phyloP scores from a whole-genome alignment of 2,888 invertebrate species.

The Tenodera sinensis region DNA sequence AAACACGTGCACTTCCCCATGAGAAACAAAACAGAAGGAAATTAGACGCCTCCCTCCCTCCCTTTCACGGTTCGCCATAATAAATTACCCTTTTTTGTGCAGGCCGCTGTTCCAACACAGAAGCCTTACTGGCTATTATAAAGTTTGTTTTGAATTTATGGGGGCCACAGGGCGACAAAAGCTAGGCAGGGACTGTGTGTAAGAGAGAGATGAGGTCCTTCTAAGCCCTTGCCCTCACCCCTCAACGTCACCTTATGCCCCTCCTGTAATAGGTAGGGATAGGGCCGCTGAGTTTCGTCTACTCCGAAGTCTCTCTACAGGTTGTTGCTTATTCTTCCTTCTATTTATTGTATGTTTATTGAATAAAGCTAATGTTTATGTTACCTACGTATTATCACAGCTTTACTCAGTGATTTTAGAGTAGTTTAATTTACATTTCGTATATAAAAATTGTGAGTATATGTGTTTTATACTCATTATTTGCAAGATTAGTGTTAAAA shows the following conservation, averaged over 20 bases:
- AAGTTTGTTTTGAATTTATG: conserved; percentile 34
- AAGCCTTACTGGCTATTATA: conserved; percentile 30
- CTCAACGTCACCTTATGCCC: neutral
- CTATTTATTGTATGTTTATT: too few species aligned
- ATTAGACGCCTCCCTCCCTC: conserved; percentile 9
- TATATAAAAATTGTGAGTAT: too few species aligned
- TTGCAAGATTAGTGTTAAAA: too few species aligned
- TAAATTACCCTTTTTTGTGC: conserved; percentile 32
- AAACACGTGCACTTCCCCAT: neutral
- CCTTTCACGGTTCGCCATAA: conserved; percentile 18
- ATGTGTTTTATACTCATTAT: too few species aligned
- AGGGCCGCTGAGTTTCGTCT: neutral
- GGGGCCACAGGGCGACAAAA: conserved; percentile 27
- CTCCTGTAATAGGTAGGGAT: neutral
- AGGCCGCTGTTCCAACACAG: conserved; percentile 25
- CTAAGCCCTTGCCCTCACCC: neutral
- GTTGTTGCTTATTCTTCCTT: too few species aligned
- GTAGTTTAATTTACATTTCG: too few species aligned
- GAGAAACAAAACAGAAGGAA: conserved; percentile 2
- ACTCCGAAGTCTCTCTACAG: neutral
- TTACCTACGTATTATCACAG: too few species aligned
- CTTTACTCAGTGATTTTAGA: too few species aligned
- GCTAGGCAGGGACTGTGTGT: conserved; percentile 9
- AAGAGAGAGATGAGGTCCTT: neutral
- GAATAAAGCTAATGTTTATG: too few species aligned